phyloP scores from a whole-genome alignment of 2,888 invertebrate species.

The Caenorhabditis zanzibari region DNA sequence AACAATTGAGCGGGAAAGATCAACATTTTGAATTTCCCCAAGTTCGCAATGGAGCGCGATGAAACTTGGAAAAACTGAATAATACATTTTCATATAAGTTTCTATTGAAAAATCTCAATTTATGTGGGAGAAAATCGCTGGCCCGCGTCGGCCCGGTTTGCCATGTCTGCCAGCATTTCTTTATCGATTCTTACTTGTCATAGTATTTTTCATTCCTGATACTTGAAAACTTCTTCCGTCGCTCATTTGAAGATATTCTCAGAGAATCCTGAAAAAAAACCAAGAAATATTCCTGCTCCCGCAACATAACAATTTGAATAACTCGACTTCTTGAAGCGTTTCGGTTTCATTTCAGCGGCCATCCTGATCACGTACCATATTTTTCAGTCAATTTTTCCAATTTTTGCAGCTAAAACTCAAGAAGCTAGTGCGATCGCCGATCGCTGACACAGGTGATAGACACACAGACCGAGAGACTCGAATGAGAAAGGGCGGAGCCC shows the following conservation, averaged over 20 bases:
- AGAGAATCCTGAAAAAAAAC: background rate
- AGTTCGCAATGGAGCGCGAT: too few relatives aligned
- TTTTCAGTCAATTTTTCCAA: background rate
- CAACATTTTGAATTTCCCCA: too few relatives aligned
- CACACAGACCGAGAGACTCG: constrained; percentile 53
- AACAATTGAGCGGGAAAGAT: too few relatives aligned
- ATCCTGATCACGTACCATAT: constrained; percentile 26
- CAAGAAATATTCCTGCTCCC: too few relatives aligned
- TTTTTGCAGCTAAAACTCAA: background rate
- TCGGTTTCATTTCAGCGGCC: background rate
- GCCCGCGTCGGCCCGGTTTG: too few relatives aligned
- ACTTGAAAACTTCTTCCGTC: constrained; percentile 38
- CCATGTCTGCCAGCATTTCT: too few relatives aligned
- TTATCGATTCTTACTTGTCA: constrained; percentile 37
- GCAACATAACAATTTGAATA: background rate
- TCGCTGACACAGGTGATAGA: constrained; percentile 52
- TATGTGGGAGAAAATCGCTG: too few relatives aligned
- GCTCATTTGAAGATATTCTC: constrained; percentile 24
- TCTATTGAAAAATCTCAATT: too few relatives aligned
- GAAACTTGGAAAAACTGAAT: too few relatives aligned
- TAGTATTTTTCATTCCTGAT: constrained; percentile 19
- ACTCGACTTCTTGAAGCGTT: constrained; percentile 1
- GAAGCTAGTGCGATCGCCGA: background rate
- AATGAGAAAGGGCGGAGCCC: constrained; percentile 45
- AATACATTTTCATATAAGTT: too few relatives aligned